phyloP scores from a whole-genome alignment of 2,113 vertebrate genomes.

The Salvator merianae region DNA sequence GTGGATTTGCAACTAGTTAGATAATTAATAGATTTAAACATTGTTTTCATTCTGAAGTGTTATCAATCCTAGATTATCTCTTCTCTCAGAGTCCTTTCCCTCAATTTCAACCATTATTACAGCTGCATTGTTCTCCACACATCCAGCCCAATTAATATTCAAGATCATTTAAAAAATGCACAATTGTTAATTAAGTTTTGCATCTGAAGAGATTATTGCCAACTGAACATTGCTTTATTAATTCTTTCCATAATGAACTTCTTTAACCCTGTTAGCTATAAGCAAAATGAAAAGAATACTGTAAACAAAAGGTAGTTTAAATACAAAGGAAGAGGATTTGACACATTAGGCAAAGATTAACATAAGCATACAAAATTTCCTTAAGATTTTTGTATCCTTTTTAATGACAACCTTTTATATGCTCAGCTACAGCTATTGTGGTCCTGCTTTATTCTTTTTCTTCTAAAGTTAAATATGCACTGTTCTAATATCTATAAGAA shows the following conservation, averaged over 20 bases:
- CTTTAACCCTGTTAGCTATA: conserved; percentile 5
- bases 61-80: conserved; percentile 12
- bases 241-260: conserved; percentile 27
- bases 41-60: conserved; percentile 36
- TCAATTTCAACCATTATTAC: conserved; percentile 47
- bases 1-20: neutral
- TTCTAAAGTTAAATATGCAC: neutral
- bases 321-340: rapidly evolving
- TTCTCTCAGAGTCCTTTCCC: conserved; percentile 24
- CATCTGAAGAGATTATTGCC: conserved; percentile 22
- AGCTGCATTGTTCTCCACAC: conserved; percentile 36
- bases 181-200: conserved; percentile 29
- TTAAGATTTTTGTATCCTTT: neutral
- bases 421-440: neutral
- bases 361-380: conserved; percentile 5
- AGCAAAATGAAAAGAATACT: conserved; percentile 21
- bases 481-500: neutral
- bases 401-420: neutral
- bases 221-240: conserved; percentile 25
- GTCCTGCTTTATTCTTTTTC: conserved; percentile 21
- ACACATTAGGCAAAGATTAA: neutral
- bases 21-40: conserved; percentile 36
- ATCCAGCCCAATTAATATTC: conserved; percentile 34
- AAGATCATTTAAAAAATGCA: conserved; percentile 35
- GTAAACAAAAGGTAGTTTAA: neutral